Conservation (phyloP, 2,113 vertebrate species). For the Chlamydotis undulata region DNA sequence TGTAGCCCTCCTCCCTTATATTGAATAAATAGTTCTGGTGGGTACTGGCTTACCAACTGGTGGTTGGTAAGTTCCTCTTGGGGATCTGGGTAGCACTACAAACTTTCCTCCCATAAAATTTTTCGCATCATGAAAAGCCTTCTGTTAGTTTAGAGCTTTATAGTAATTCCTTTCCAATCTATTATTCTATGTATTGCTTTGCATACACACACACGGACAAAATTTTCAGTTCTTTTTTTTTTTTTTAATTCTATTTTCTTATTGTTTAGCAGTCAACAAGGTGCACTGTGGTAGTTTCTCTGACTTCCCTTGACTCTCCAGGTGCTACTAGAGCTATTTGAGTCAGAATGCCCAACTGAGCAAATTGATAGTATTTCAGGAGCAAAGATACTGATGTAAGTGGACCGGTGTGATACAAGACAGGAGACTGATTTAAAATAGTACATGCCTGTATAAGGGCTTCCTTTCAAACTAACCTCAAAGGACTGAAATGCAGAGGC, state of each 20-base stretch:
- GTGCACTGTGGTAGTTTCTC: background rate
- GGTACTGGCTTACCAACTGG: background rate
- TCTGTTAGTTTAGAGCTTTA: slow-evolving; percentile 14
- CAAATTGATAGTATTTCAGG: background rate
- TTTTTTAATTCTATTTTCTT: background rate
- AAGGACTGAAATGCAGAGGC: background rate
- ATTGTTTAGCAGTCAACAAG: background rate
- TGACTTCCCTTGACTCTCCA: background rate
- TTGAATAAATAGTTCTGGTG: background rate
- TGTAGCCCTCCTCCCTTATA: background rate
- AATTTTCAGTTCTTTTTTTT: background rate
- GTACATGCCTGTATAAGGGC: background rate
- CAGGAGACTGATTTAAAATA: background rate
- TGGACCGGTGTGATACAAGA: background rate
- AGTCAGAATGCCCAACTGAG: background rate
- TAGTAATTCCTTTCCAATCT: background rate
- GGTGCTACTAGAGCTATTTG: background rate
- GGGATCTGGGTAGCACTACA: background rate
- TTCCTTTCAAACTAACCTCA: background rate
- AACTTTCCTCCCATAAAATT: background rate
- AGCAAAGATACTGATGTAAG: background rate
- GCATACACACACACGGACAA: background rate
- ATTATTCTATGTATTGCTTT: background rate
- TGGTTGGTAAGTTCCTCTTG: background rate
- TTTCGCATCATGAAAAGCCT: background rate